Conservation (phyloP, 2,888 invertebrate species). For the Abscondita cerata region DNA sequence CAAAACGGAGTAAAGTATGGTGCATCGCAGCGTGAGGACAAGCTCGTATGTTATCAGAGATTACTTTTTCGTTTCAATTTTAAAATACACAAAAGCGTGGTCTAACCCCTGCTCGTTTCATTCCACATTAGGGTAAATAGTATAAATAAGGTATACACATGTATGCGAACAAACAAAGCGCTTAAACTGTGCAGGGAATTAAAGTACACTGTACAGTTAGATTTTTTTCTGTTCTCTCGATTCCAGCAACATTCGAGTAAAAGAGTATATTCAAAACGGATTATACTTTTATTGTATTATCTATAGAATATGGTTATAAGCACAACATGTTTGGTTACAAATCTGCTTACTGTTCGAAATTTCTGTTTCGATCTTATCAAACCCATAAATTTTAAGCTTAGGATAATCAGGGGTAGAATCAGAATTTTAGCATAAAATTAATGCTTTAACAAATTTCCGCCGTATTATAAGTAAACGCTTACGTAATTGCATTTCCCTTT, state of each 20-base stretch:
- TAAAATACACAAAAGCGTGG: conserved; percentile 44
- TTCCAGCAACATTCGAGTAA: conserved; percentile 5
- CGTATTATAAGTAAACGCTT: conserved; percentile 11
- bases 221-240: conserved; percentile 19
- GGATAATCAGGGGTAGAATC: conserved; percentile 27
- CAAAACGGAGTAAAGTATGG: conserved; percentile 25
- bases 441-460: conserved; percentile 27
- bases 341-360: conserved; percentile 27
- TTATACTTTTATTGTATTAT: conserved; percentile 28
- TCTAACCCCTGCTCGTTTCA: conserved; percentile 34
- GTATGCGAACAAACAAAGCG: conserved; percentile 31
- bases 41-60: conserved; percentile 45
- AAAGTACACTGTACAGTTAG: conserved; percentile 33
- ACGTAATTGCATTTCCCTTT: not conserved
- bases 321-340: conserved; percentile 25
- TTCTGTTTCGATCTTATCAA: conserved; percentile 30
- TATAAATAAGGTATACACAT: conserved; percentile 45
- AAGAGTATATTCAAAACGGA: conserved; percentile 27
- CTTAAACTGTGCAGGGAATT: conserved; percentile 35
- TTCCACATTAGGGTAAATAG: conserved; percentile 43
- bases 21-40: conserved; percentile 29
- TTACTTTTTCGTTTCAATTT: conserved; percentile 50
- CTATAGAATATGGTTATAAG: conserved; percentile 6
- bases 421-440: conserved; percentile 22
- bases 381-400: conserved; percentile 26